Evolutionary conservation across 2,113 vertebrate species (phyloP).

Genomic region (Charina bottae): DNA sequence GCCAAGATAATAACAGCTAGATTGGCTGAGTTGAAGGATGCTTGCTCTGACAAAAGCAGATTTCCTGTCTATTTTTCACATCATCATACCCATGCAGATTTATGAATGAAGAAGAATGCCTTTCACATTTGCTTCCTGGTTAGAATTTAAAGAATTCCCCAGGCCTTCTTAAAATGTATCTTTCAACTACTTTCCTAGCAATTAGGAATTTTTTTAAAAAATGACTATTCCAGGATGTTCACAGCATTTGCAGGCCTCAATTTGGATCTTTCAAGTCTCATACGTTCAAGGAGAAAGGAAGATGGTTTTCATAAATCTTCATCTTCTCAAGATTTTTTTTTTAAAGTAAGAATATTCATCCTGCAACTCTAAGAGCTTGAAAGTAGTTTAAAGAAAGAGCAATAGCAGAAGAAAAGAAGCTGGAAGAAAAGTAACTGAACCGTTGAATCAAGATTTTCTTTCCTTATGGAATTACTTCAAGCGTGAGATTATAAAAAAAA

Average conservation of each 20-base stretch:
- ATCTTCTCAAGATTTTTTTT: neutral
- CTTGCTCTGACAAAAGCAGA: neutral
- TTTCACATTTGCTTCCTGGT: neutral
- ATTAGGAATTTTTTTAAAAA: neutral
- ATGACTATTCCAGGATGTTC: neutral
- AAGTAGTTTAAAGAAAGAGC: neutral
- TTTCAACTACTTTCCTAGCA: neutral
- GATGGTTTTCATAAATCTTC: neutral
- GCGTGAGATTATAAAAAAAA: no score
- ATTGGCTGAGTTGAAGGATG: neutral
- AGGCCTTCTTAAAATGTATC: neutral
- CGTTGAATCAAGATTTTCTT: neutral
- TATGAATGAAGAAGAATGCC: neutral
- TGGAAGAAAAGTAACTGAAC: no score
- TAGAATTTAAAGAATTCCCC: neutral
- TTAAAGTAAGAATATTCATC: no score
- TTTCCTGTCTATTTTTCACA: neutral
- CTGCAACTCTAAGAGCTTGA: neutral
- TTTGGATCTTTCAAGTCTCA: neutral
- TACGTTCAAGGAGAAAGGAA: neutral
- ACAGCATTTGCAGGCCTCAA: neutral
- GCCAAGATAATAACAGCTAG: neutral
- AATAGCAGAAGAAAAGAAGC: neutral
- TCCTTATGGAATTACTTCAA: no score
- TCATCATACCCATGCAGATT: neutral